Base-by-base conservation (phyloP, 2,113 vertebrate genomes). In the Cariama cristata region DNA sequence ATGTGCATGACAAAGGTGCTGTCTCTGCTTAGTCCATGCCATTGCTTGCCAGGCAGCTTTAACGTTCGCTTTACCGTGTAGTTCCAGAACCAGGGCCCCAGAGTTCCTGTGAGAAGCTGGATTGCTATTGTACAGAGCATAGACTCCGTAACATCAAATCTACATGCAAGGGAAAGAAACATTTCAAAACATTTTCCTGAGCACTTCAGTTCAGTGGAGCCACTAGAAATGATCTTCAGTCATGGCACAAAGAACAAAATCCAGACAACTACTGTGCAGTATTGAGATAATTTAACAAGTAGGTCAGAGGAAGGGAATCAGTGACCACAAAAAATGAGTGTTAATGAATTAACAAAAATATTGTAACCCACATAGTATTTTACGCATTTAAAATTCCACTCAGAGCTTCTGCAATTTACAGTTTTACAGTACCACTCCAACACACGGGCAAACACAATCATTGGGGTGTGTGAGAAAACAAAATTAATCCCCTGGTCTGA, bases 71-170 rank as follows among this genome's bases (percentile, higher is more conserved):
- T 99, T 99, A 99, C 99, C 98, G 94, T 98, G 23, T 92, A 67
- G 74, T 98, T 99, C 99, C 99, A 99, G 98, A 99, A 93, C 76
- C 88, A 93, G 86, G 98, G 98, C 74, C 98, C 98, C 94, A 98
- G 87, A 24, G 88, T 58, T 94, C 96, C 98, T 60, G 98, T 98
- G 94, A 99, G 97, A 91, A 98, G 98, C 92, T 98, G 98, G 91
- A 95, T 96, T 86, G 97, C 82, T 88, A 98, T 68, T 76, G 98
- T 98, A 98, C 98, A 94, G 97, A 99, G 98, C 98, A 99, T 91
- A 95, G 98, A 97, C 98, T 99, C 98, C 96, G 98, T 98, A 95
- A 98, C 97, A 97, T 99, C 98, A 94, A 99, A 99, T 98, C 99
- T 99, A 98, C 11, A 12, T 28, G 84, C 35, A 80, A 97, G 97